Evolutionary conservation across 2,888 invertebrate genomes (phyloP).

Genomic region (Blera fallax): DNA sequence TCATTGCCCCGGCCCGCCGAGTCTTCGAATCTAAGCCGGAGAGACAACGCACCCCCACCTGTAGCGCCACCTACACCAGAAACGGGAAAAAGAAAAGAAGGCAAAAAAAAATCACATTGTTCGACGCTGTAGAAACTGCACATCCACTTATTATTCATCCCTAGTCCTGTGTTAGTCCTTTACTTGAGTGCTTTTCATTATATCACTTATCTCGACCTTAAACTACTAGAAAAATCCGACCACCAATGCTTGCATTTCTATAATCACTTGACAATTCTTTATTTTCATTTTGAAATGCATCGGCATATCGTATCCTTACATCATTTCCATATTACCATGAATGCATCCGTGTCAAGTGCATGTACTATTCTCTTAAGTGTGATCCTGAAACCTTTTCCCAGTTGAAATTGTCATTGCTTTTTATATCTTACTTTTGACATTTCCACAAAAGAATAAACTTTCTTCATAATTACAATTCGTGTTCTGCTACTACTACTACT

Average conservation of each 20-base stretch:
- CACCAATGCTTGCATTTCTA: not conserved
- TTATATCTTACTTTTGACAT: not conserved
- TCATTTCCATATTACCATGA: not conserved
- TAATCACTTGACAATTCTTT: not conserved
- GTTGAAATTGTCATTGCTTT: not conserved
- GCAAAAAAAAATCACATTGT: no score
- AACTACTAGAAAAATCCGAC: not conserved
- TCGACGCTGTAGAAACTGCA: no score
- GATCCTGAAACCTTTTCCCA: slow-evolving; percentile 19
- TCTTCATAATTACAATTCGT: slow-evolving; percentile 33
- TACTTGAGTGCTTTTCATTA: not conserved
- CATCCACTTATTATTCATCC: no score
- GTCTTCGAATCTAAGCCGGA: no score
- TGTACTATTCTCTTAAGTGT: slow-evolving; percentile 20
- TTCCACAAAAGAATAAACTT: not conserved
- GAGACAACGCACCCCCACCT: no score
- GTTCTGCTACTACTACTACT: not conserved
- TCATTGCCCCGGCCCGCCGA: no score
- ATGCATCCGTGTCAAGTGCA: slow-evolving; percentile 10
- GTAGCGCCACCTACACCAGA: no score
- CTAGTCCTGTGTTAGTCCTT: not conserved
- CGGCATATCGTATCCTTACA: not conserved
- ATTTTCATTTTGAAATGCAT: not conserved
- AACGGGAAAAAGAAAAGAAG: no score
- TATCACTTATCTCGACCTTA: not conserved